These are phyloP conservation scores for Cathartes aura DNA, from an alignment of 2,113 vertebrate species.

Conservation along the genomic window DNA sequence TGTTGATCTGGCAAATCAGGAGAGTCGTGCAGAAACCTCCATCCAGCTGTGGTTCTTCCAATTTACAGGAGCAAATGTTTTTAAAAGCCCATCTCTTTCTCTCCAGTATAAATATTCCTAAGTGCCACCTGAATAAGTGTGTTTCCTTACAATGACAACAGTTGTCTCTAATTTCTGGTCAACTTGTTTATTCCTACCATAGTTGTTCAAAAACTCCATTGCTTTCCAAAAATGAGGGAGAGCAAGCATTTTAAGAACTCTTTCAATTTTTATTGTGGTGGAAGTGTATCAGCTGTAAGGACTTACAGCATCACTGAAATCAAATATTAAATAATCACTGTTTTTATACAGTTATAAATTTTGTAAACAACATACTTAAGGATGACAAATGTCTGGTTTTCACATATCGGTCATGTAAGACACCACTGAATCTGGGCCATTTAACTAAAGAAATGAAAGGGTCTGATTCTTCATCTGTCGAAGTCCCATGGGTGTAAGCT, in stretches of 20 bases:
- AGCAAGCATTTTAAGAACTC: not conserved
- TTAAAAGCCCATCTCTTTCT: not conserved
- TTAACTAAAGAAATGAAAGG: not conserved
- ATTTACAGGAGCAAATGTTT: not conserved
- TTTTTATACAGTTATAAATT: not conserved
- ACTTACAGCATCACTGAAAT: not conserved
- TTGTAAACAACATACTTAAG: not conserved
- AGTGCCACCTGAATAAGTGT: not conserved
- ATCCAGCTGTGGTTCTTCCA: not conserved
- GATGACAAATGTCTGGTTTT: not conserved
- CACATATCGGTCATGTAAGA: not conserved
- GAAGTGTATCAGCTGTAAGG: not conserved
- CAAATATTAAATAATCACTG: not conserved
- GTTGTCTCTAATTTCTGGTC: not conserved
- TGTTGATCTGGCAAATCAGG: not conserved
- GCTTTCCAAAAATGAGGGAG: not conserved
- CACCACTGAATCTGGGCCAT: not conserved
- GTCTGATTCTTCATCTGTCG: not conserved
- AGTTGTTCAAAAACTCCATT: not conserved
- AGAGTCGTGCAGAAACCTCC: not conserved
- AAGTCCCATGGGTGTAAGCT: not conserved
- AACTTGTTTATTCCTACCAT: not conserved
- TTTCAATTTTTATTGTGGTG: not conserved
- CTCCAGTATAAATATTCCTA: not conserved
- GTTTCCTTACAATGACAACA: not conserved